Evolutionary conservation across 2,888 invertebrate species (phyloP).

Genomic region (Drosophila greeni): DNA sequence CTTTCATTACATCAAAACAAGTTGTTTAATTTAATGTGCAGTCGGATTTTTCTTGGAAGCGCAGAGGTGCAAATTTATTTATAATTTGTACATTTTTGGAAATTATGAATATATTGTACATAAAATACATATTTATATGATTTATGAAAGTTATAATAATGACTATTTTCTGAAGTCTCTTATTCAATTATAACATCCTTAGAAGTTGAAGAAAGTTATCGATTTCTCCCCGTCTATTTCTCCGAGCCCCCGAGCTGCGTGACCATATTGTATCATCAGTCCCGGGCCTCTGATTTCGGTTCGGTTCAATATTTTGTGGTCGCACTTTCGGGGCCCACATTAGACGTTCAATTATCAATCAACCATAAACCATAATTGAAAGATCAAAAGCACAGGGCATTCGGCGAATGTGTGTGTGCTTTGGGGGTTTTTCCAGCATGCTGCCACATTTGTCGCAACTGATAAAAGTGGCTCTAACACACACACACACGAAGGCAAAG

Average conservation of each 20-base stretch:
- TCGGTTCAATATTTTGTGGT: slow-evolving; percentile 1
- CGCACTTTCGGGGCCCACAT: slow-evolving; percentile 33
- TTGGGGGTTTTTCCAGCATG: slow-evolving; percentile 26
- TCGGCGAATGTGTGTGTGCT: slow-evolving; percentile 10
- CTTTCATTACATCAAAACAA: background rate
- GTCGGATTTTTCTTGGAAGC: background rate
- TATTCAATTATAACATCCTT: too few species aligned
- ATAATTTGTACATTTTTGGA: too few species aligned
- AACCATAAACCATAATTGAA: slow-evolving; percentile 69
- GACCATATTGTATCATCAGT: slow-evolving; percentile 7
- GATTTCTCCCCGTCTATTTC: too few species aligned
- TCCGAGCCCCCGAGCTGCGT: background rate
- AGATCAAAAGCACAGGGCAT: slow-evolving; percentile 59
- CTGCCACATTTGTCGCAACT: slow-evolving; percentile 63
- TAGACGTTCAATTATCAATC: slow-evolving; percentile 67
- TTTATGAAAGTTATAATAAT: too few species aligned
- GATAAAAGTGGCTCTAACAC: slow-evolving; percentile 53
- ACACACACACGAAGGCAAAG: slow-evolving; percentile 6
- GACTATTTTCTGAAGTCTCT: too few species aligned
- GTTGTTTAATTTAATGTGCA: background rate
- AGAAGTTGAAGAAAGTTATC: too few species aligned
- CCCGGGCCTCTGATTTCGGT: slow-evolving; percentile 26
- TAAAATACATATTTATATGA: too few species aligned
- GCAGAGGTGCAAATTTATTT: too few species aligned
- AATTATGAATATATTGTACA: too few species aligned